phyloP scores from a whole-genome alignment of 2,888 invertebrate genomes.

The Adineta ricciae region DNA sequence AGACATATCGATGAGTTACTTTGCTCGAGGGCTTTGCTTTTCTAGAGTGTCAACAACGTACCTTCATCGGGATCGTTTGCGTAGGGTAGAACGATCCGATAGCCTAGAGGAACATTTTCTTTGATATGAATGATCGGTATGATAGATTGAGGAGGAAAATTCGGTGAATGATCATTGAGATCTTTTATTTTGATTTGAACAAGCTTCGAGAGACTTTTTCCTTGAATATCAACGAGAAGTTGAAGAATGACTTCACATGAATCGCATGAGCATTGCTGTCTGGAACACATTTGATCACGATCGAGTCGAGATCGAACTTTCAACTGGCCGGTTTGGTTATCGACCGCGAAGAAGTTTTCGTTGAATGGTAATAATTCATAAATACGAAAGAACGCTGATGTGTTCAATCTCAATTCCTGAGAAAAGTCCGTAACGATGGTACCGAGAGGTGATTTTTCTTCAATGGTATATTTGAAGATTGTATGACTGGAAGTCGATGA shows the following conservation, averaged over 20 bases:
- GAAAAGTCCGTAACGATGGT: background rate
- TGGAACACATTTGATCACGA: constrained; percentile 10
- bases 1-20: background rate
- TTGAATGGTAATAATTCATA: background rate
- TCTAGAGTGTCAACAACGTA: background rate
- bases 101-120: constrained; percentile 19
- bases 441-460: background rate
- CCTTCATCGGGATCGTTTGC: constrained; percentile 6
- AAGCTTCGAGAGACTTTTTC: background rate
- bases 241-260: constrained; percentile 19
- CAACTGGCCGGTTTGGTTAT: background rate
- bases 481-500: background rate
- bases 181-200: background rate
- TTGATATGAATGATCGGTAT: background rate
- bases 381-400: background rate
- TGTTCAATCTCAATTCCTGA: background rate
- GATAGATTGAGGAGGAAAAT: background rate
- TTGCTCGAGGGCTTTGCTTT: background rate
- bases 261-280: constrained; percentile 12
- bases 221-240: background rate
- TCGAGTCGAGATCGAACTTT: background rate
- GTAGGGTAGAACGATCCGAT: background rate
- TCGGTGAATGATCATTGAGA: constrained; percentile 8
- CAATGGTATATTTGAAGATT: background rate
- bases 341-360: background rate